Percentiles rank a stretch among this genome's conserved stretches.
Evolutionary conservation across 2,113 vertebrate species (phyloP).

Genomic region (Echinops telfairi): DNA sequence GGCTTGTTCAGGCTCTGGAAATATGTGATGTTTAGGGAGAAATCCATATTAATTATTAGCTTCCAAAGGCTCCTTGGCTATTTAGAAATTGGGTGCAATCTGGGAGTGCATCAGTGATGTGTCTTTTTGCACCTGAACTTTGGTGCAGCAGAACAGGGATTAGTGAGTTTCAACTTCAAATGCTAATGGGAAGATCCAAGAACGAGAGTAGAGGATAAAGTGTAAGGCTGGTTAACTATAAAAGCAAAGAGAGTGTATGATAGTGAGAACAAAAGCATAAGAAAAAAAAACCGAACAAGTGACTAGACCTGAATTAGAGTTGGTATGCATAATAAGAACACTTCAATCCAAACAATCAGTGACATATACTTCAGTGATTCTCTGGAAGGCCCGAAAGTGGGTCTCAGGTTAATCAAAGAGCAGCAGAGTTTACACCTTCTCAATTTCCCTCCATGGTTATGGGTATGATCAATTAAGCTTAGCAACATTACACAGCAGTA

Average conservation of each 20-base stretch:
- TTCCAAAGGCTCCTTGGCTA: background rate
- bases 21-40: background rate
- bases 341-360: background rate
- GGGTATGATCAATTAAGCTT: slow-evolving; percentile 58
- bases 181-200: background rate
- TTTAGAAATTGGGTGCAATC: background rate
- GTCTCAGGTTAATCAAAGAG: background rate
- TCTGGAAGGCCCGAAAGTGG: background rate
- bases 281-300: background rate
- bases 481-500: background rate
- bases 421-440: background rate
- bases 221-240: background rate
- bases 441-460: slow-evolving; percentile 25
- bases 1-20: background rate
- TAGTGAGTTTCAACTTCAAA: background rate
- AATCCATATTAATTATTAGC: background rate
- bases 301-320: background rate
- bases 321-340: background rate
- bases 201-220: background rate
- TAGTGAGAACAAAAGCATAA: background rate
- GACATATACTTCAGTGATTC: background rate
- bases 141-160: background rate
- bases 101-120: background rate
- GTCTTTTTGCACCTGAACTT: background rate
- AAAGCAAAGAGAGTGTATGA: background rate